These are phyloP conservation scores for Lasioglossum figueresi DNA, from an alignment of 2,888 invertebrate genomes.

Conservation along the genomic window DNA sequence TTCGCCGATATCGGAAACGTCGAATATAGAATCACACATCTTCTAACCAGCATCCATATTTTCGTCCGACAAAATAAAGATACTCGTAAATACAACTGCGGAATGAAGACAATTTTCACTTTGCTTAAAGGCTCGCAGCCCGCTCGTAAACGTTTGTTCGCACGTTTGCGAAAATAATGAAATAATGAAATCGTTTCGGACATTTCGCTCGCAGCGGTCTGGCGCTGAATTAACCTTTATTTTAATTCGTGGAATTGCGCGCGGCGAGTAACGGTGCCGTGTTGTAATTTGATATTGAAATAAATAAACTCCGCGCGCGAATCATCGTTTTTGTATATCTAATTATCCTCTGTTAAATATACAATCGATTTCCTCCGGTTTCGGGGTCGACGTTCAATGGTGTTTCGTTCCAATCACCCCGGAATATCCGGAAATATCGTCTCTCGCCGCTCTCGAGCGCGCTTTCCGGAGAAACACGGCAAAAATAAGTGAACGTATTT, in stretches of 20 bases:
- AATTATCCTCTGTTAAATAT: not conserved
- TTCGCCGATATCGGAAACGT: not conserved
- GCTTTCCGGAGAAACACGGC: not conserved
- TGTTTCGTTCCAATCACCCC: not conserved
- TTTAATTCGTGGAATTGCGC: not conserved
- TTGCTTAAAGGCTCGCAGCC: not conserved
- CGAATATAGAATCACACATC: not conserved
- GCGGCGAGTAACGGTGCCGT: not conserved
- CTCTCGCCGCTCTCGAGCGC: not conserved
- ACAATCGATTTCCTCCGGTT: not conserved
- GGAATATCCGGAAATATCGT: not conserved
- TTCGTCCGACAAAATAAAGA: not conserved
- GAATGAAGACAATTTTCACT: not conserved
- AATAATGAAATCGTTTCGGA: not conserved
- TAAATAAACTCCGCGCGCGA: not conserved
- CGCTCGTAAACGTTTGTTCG: not conserved
- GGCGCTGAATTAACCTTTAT: not conserved
- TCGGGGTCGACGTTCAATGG: not conserved
- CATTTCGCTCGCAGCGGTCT: not conserved
- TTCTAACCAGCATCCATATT: not conserved
- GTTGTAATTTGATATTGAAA: constrained; percentile 1
- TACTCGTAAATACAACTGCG: not conserved
- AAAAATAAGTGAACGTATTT: not conserved
- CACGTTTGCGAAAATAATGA: not conserved
- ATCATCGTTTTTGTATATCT: not conserved